phyloP scores from a whole-genome alignment of 2,797 vertebrate genomes.

The Jordanella pulchra region DNA sequence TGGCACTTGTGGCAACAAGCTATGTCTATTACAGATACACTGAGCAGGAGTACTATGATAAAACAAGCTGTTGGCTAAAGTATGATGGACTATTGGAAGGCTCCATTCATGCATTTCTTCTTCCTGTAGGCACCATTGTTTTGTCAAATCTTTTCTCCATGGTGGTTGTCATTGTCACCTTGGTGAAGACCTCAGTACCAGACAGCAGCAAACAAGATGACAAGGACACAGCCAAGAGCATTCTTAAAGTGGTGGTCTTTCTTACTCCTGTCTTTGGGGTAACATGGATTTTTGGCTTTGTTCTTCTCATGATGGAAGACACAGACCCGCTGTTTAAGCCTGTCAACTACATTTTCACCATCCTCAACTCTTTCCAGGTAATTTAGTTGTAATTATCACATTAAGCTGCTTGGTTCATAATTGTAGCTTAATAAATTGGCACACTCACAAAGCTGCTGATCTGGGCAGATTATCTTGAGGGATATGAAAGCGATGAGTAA shows the following conservation, averaged over 20 bases:
- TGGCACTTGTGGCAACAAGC: constrained; percentile 71
- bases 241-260: constrained; percentile 82
- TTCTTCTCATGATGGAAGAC: constrained; percentile 15
- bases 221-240: constrained; percentile 79
- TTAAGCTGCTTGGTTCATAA: background rate
- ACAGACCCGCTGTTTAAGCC: rapidly evolving
- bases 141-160: constrained; percentile 81
- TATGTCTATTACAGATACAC: constrained; percentile 72
- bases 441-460: background rate
- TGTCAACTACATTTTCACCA: constrained; percentile 74
- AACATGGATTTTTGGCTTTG: constrained; percentile 81
- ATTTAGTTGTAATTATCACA: constrained; percentile 21
- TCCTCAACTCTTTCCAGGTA: constrained; percentile 86
- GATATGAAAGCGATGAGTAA: no score
- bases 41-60: constrained; percentile 37
- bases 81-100: constrained; percentile 57
- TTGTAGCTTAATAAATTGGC: background rate
- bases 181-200: constrained; percentile 71
- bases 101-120: constrained; percentile 78
- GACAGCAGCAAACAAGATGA: constrained; percentile 71
- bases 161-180: constrained; percentile 78
- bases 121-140: constrained; percentile 77
- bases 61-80: constrained; percentile 73
- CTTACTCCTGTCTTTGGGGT: constrained; percentile 84
- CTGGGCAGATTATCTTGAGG: no score